Evolutionary conservation across 2,113 vertebrate species (phyloP).

Genomic region (Rhadina sibilatrix): DNA sequence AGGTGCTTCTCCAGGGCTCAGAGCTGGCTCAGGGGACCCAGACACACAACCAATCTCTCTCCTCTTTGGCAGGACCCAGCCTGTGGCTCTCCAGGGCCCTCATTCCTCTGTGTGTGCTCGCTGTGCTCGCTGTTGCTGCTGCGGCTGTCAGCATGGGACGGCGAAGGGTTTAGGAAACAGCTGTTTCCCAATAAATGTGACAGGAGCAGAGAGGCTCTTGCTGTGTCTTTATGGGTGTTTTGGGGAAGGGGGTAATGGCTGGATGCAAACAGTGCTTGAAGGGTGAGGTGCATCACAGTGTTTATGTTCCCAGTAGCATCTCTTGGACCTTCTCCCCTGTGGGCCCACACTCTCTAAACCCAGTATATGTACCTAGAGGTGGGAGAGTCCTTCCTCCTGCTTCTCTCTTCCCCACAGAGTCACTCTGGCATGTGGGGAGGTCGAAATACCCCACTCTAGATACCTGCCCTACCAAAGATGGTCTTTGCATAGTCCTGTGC

Average conservation of each 20-base stretch:
- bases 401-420: neutral
- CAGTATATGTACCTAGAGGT: neutral
- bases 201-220: neutral
- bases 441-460: no score
- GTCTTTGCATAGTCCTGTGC: neutral
- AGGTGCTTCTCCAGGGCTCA: neutral
- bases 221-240: neutral
- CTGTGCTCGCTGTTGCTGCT: neutral
- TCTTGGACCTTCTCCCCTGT: neutral
- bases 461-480: neutral
- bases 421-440: accelerated
- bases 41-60: neutral
- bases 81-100: neutral
- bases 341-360: accelerated
- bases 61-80: neutral
- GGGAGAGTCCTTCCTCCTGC: neutral
- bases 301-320: neutral
- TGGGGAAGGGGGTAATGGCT: neutral
- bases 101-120: neutral
- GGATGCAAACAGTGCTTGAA: neutral
- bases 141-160: accelerated
- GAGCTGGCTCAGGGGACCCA: neutral
- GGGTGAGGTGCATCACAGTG: neutral
- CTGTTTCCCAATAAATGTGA: slow-evolving; percentile 7
- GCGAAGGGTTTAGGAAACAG: neutral